Percentiles rank a stretch among this genome's conserved stretches.
These are phyloP conservation scores for Amia ocellicauda DNA, from an alignment of 2,113 vertebrate genomes.

Conservation along the genomic window DNA sequence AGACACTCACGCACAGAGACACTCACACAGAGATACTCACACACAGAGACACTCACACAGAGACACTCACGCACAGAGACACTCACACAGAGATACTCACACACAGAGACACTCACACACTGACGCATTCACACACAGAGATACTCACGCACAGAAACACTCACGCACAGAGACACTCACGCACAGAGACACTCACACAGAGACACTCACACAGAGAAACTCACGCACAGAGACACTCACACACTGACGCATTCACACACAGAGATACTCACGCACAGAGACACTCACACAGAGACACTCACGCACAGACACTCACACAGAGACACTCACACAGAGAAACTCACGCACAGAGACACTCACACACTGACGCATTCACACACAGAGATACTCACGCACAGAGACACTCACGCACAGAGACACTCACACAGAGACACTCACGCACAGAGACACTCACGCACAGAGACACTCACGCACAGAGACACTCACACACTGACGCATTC, in stretches of 20 bases:
- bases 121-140: background rate
- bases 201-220: too few relatives aligned
- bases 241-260: background rate
- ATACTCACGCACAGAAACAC: background rate
- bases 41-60: background rate
- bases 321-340: background rate
- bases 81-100: background rate
- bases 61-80: background rate
- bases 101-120: background rate
- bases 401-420: constrained; percentile 2
- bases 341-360: background rate
- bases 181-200: background rate
- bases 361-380: background rate
- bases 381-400: background rate
- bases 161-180: background rate
- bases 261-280: background rate
- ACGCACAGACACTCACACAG: too few relatives aligned
- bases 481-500: too few relatives aligned
- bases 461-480: background rate
- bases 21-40: background rate
- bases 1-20: background rate
- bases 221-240: background rate
- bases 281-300: background rate
- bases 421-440: background rate
- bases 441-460: background rate